Base-by-base conservation (phyloP, 2,888 invertebrate genomes). In the Elysia crispata region DNA sequence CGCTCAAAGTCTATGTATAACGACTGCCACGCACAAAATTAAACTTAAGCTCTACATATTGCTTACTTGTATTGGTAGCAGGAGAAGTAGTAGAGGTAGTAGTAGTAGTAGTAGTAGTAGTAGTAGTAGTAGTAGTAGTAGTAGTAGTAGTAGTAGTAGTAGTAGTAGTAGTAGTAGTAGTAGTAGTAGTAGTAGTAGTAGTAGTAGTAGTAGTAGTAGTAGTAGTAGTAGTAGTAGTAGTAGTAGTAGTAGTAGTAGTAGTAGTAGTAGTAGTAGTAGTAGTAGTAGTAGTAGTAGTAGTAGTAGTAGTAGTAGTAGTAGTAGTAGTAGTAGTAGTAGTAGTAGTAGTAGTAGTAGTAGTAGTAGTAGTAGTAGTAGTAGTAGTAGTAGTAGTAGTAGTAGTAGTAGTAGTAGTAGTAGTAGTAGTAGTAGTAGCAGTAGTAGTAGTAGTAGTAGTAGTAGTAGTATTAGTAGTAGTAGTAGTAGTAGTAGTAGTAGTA, bases 81-180 rank as follows among this genome's bases (percentile, higher is more conserved):
- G 54, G 13, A 54, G 54, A 15, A 54, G 54, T 54, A 54, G 54
- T 54, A 54, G 54, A 15, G 18, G 54, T 54, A 54, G 54, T 54
- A 54, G 54, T 54, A 54, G 54, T 54, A 54, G 54, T 54, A 54
- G 54, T 54, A 54, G 54, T 54, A 54, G 54, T 54, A 54, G 54
- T 54, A 54, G 54, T 54, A 54, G 54, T 54, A 54, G 54, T 54
- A 54, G 54, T 54, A 54, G 54, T 54, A 54, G 54, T 54, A 54
- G 54, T 54, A 54, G 54, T 54, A 54, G 54, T 54, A 54, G 54
- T 54, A 54, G 54, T 54, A 54, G 54, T 54, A 54, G 54, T 54
- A 54, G 54, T 54, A 54, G 54, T 18, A 54, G 54, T 54, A 54
- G 54, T 54, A 54, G 18, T 54, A 54, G 54, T 54, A 54, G 18